Evolutionary conservation across 2,113 vertebrate species (phyloP), one percentile per base, ranked within the genome.

Genomic region (Tragelaphus imberbis): DNA sequence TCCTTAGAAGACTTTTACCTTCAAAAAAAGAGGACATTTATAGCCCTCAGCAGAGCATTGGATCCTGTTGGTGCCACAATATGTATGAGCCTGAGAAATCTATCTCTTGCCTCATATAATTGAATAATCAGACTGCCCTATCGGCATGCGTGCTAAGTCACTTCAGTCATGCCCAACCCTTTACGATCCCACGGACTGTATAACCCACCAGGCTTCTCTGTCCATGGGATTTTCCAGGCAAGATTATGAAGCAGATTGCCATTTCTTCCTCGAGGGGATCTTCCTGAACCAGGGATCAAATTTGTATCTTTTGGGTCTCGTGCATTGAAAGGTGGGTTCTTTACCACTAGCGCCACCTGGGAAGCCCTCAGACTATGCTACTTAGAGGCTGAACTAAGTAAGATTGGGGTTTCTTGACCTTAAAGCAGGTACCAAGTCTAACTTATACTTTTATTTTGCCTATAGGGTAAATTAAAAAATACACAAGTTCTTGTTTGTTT

Each of bases 1-100:
- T 91, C 84, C 97, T 92, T 61, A 79, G 81, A 63, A 65, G 82
- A 94, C 82, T n/a, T 63, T 88, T 77, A 65, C 68, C 88, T 95
- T 93, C 65, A 84, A 47, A 80, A 80, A 49, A 28, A 94, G 75
- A 96, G 58, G 36, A 23, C 58, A n/a, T 77, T 55, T 36, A 33
- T 53, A 16, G 58, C 55, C 36, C 21, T 85, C 23, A 40, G 23
- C 87, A 88, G 90, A 59, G 71, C 58, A 15, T 51, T 6, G 63
- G 49, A 23, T 61, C 71, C 86, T 71, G 0, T 15, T 81, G 80
- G 23, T 27, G 12, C 19, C 30, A 33, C 2, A 2, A 1, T 53
- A 7, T 63, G 7, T 17, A 2, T n/a, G 16, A 56, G n/a, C 8
- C 0, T 49, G 16, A 87, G 97, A 93, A 84, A 65, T 21, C 80